Evolutionary conservation across 1,140 invertebrate genomes (phyloP).

Genomic region (Heliconius melpomene): DNA sequence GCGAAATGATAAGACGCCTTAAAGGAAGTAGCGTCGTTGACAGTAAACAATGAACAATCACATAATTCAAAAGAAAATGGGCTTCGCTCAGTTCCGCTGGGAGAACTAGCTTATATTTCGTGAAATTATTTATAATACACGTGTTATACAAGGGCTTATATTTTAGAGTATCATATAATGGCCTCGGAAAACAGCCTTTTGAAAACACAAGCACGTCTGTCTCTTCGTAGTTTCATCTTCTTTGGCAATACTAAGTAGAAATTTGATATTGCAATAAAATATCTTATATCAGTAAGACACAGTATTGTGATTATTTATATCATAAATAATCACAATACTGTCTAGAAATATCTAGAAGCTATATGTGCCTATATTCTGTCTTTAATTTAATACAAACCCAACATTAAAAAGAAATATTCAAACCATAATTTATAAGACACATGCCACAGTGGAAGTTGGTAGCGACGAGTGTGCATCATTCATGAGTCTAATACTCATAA

Average conservation of each 20-base stretch:
- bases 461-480: constrained; percentile 3
- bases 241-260: neutral
- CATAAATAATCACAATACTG: no score
- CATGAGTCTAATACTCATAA: constrained; percentile 9
- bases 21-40: constrained; percentile 3
- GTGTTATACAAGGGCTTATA: neutral
- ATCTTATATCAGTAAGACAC: no score
- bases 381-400: neutral
- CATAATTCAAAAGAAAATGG: neutral
- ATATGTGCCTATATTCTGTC: no score
- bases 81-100: neutral
- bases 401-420: neutral
- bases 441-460: neutral
- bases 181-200: neutral
- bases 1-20: neutral
- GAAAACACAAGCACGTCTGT: neutral
- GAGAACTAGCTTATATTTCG: neutral
- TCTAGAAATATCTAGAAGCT: no score
- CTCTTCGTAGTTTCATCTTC: neutral
- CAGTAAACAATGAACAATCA: constrained; percentile 13
- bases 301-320: no score
- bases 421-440: neutral
- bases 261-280: neutral
- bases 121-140: neutral
- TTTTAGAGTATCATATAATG: neutral